These are phyloP conservation scores for Odontothrips loti DNA, from an alignment of 2,888 invertebrate genomes.

Conservation along the genomic window DNA sequence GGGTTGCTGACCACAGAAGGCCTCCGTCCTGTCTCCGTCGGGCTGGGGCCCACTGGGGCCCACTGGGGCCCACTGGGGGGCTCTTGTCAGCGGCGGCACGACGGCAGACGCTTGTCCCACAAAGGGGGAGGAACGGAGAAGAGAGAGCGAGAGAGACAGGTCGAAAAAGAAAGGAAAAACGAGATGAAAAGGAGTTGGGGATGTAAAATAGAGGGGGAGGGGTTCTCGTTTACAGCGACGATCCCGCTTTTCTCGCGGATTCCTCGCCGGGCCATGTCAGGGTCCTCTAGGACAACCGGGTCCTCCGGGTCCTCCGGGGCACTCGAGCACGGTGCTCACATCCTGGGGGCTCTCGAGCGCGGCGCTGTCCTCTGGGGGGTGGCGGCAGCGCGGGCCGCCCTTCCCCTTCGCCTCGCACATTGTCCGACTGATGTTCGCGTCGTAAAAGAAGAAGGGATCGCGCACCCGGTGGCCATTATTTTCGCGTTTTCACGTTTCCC, in stretches of 20 bases:
- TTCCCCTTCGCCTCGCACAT: no score
- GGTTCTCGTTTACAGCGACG: background rate
- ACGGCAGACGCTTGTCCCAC: background rate
- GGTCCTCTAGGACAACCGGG: no score
- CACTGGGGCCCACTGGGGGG: background rate
- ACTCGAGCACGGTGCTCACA: no score
- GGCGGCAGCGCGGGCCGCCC: no score
- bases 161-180: background rate
- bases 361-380: no score
- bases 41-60: background rate
- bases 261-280: no score
- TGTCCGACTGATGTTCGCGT: no score
- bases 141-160: background rate
- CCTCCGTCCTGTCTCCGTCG: background rate
- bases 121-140: background rate
- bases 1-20: background rate
- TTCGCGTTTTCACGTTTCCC: no score
- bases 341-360: no score
- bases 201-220: background rate
- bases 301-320: background rate
- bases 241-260: background rate
- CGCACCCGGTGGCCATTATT: no score
- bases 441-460: no score
- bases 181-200: background rate
- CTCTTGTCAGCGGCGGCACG: background rate